phyloP scores from a whole-genome alignment of 1,140 invertebrate genomes.

The Rhagoletis pomonella region DNA sequence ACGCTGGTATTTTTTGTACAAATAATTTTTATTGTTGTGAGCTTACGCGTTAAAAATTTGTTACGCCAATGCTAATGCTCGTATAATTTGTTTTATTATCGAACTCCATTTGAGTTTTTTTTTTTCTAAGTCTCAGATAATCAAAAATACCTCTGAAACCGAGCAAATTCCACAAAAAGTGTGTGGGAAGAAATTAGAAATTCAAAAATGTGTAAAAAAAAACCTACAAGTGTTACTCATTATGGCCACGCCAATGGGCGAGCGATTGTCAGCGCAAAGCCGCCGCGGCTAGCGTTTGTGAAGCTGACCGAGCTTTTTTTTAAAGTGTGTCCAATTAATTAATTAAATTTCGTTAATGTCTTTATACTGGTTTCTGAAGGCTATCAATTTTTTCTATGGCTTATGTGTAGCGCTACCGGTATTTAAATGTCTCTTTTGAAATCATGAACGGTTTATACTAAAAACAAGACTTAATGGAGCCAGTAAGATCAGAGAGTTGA shows the following conservation, averaged over 20 bases:
- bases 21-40: neutral
- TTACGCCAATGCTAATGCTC: constrained; percentile 14
- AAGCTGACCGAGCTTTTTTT: neutral
- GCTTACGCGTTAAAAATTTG: neutral
- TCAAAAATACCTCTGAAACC: neutral
- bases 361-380: neutral
- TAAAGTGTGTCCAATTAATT: constrained; percentile 49
- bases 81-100: constrained; percentile 30
- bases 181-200: constrained; percentile 38
- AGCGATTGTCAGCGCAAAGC: neutral
- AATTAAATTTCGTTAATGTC: constrained; percentile 29
- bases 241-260: neutral
- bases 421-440: neutral
- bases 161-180: neutral
- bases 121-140: neutral
- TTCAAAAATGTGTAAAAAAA: constrained; percentile 21
- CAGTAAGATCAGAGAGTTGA: no score
- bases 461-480: no score
- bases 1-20: neutral
- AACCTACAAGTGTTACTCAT: constrained; percentile 31
- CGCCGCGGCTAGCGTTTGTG: neutral
- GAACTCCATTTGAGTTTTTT: neutral
- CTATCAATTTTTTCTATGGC: constrained; percentile 10
- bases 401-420: constrained; percentile 34
- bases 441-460: no score